Percentiles rank a stretch among this genome's conserved stretches.
Evolutionary conservation across 2,113 vertebrate species (phyloP).

Genomic region (Anthoscopus minutus): DNA sequence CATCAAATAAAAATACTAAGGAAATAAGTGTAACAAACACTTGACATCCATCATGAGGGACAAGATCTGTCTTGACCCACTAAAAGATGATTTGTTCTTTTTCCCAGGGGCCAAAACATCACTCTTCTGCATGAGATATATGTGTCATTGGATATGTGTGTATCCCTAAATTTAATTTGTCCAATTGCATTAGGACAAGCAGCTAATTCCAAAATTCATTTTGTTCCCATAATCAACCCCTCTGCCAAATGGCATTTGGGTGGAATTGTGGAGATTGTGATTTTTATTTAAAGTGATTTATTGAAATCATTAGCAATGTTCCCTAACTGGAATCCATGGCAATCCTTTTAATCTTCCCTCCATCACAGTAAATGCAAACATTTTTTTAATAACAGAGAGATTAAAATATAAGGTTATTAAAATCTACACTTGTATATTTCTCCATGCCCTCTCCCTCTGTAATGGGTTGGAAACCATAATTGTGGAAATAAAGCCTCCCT

Average conservation of each 20-base stretch:
- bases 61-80: not conserved
- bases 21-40: not conserved
- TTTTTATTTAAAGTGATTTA: conserved; percentile 58
- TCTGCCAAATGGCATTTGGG: conserved; percentile 33
- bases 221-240: conserved; percentile 30
- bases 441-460: not conserved
- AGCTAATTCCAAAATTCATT: conserved; percentile 45
- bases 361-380: conserved; percentile 21
- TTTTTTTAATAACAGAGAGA: conserved; percentile 27
- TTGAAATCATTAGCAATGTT: conserved; percentile 27
- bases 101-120: not conserved
- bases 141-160: not conserved
- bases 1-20: not conserved
- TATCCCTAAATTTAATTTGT: conserved; percentile 37
- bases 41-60: not conserved
- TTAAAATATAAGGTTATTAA: conserved; percentile 38
- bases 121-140: not conserved
- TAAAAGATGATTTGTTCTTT: conserved; percentile 1
- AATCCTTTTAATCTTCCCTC: conserved; percentile 40
- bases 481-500: conserved; percentile 1
- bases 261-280: conserved; percentile 14
- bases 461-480: not conserved
- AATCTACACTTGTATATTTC: not conserved
- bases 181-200: conserved; percentile 31
- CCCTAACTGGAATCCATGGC: conserved; percentile 12